phyloP scores from a whole-genome alignment of 1,140 invertebrate species.

The Penaeus japonicus region DNA sequence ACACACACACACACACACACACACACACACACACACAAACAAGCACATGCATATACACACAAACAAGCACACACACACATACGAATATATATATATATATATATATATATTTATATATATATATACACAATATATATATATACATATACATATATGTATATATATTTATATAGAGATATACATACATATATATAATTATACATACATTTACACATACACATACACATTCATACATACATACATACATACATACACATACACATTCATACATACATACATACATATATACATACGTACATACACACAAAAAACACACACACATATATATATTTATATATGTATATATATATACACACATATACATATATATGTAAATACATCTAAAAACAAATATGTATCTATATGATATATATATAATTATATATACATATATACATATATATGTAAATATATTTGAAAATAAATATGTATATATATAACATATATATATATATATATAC shows the following conservation, averaged over 20 bases:
- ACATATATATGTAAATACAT: too few species aligned
- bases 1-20: not conserved
- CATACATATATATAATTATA: not conserved
- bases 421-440: too few species aligned
- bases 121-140: constrained; percentile 6
- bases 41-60: not conserved
- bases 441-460: too few species aligned
- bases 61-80: not conserved
- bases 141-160: not conserved
- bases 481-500: too few species aligned
- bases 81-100: not conserved
- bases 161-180: not conserved
- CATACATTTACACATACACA: not conserved
- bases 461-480: too few species aligned
- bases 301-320: not conserved
- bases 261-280: not conserved
- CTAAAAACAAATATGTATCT: too few species aligned
- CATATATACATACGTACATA: not conserved
- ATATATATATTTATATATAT: not conserved
- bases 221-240: not conserved
- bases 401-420: too few species aligned
- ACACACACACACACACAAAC: too few species aligned
- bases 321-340: not conserved
- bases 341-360: not conserved
- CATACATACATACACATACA: not conserved